Evolutionary conservation across 2,113 vertebrate genomes (phyloP), one percentile per base, ranked within the genome.

Genomic region (Cyphotilapia sp.): DNA sequence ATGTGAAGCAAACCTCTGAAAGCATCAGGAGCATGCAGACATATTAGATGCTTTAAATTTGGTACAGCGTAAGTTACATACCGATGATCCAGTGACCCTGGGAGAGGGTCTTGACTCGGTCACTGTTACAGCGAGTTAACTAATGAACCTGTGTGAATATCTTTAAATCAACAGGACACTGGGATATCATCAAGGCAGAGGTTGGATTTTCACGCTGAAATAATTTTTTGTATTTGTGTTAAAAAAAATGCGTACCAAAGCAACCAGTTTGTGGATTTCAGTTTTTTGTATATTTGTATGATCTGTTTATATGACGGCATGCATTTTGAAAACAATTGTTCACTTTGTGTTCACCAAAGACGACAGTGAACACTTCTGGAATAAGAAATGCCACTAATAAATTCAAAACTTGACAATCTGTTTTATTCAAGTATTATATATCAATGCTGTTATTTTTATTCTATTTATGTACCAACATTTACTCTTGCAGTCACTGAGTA

Each of bases 21-120:
- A 84, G 80, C 84, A 91, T 91, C 78, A 82, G 82, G 45, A 71
- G 87, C 85, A 88, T 57, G 80, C 83, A 89, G 88, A 86, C 66
- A 84, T 84, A 81, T 91, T 85, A 91, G 90, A 94, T 89, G 83
- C 90, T 90, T 91, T 81, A 53, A 87, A 82, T 93, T 84, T 87
- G 86, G 90, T 74, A 42, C 69, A 85, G 84, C 76, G 42, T 85
- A 78, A 87, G 56, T 90, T 90, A 86, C 90, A 88, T 71, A 80
- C 74, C 22, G 80, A 88, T 82, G 80, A 91, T 71, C 24, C 86
- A 87, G 80, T 81, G 87, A 86, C 69, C 78, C 85, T 51, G 45
- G 59, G 47, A 82, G 80, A 82, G 71, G 76, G 82, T 85, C 83
- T 53, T 82, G 78, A 89, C 57, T 80, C 57, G 57, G 63, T 80